Conservation (phyloP, 2,797 vertebrate species). For the Pseudochromis fuscus region DNA sequence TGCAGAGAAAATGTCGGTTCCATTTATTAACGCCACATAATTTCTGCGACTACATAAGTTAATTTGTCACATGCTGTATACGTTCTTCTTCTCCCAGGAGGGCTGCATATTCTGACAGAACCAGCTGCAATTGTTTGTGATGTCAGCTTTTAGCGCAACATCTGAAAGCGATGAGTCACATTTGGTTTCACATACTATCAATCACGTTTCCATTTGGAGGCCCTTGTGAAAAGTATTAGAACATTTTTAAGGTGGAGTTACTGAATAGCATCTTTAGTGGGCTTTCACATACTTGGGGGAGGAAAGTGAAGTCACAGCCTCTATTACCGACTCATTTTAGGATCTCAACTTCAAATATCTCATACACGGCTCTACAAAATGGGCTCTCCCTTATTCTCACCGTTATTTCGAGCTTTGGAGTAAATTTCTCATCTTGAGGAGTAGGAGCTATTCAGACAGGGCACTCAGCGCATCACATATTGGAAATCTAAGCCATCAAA, state of each 20-base stretch:
- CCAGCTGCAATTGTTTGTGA: slow-evolving; percentile 41
- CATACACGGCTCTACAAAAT: slow-evolving; percentile 48
- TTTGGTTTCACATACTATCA: slow-evolving; percentile 37
- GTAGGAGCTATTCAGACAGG: slow-evolving; percentile 43
- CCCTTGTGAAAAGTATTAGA: slow-evolving; percentile 10
- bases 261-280: slow-evolving; percentile 32
- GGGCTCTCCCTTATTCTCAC: slow-evolving; percentile 37
- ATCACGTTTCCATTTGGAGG: slow-evolving; percentile 47
- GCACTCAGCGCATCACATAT: slow-evolving; percentile 52
- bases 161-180: slow-evolving; percentile 37
- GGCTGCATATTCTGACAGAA: slow-evolving; percentile 20
- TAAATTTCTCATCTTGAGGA: slow-evolving; percentile 53
- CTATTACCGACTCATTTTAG: slow-evolving; percentile 61
- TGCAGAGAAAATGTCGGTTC: slow-evolving; percentile 44
- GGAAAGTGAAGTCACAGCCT: slow-evolving; percentile 57
- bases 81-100: neutral
- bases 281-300: slow-evolving; percentile 53
- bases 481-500: slow-evolving; percentile 55
- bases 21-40: slow-evolving; percentile 45
- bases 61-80: slow-evolving; percentile 40
- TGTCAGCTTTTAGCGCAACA: slow-evolving; percentile 47
- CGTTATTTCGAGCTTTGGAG: slow-evolving; percentile 20
- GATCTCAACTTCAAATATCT: slow-evolving; percentile 60
- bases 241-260: slow-evolving; percentile 40
- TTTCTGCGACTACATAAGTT: slow-evolving; percentile 31